These are phyloP conservation scores for Plotosus lineatus DNA, from an alignment of 2,113 vertebrate genomes.

Conservation along the genomic window DNA sequence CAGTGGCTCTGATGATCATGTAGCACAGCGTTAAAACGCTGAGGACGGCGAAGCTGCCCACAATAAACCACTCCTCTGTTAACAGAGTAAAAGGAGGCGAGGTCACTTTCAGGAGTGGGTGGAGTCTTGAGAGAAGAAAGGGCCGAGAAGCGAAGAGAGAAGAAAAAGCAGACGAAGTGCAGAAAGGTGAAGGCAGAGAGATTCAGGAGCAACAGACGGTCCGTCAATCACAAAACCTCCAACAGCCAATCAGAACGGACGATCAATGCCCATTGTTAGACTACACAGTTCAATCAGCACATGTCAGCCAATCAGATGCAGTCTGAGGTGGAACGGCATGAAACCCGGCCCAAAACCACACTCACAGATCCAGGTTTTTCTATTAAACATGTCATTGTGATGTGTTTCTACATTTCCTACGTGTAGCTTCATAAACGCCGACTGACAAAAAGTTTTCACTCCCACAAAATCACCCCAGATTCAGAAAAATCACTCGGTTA, in stretches of 20 bases:
- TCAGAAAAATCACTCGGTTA: neutral
- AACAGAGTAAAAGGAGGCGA: slow-evolving; percentile 85
- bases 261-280: neutral
- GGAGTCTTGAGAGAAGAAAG: slow-evolving; percentile 7
- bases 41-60: slow-evolving; percentile 91
- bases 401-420: neutral
- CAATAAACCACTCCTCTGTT: slow-evolving; percentile 96
- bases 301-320: neutral
- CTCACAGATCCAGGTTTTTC: neutral
- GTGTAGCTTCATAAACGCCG: neutral
- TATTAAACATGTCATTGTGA: neutral
- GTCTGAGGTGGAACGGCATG: neutral
- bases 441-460: neutral
- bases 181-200: neutral
- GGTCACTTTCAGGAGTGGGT: slow-evolving; percentile 73
- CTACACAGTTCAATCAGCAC: neutral
- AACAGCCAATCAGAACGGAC: neutral
- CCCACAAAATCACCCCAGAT: neutral
- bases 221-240: neutral
- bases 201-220: neutral
- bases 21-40: slow-evolving; percentile 90
- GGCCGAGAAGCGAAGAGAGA: slow-evolving; percentile 37
- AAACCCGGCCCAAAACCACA: neutral
- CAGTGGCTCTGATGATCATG: slow-evolving; percentile 93
- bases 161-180: slow-evolving; percentile 18